Evolutionary conservation across 2,113 vertebrate species (phyloP), one percentile per base, ranked within the genome.

Genomic region (Nycticorax nycticorax): DNA sequence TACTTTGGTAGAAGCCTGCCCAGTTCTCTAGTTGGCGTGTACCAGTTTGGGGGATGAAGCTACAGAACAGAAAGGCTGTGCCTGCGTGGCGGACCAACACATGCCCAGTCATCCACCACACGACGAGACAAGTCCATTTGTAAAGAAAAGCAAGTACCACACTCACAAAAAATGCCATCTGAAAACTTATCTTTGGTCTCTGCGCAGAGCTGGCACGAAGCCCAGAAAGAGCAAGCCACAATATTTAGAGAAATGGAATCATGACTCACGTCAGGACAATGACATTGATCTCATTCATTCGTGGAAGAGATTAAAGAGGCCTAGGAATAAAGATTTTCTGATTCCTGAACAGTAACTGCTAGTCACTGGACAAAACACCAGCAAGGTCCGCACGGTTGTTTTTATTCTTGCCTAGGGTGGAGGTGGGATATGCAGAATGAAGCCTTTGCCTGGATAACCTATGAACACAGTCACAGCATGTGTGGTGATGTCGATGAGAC

Each of bases 251-350:
- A 48, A 78, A 81, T 76, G 85, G 85, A 80, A 80, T 71, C 4
- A 9, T 95, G 92, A 76, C 91, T 97, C 92, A 91, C 7, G 3
- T 43, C 39, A 77, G 55, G 95, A 95, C 94, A 85, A 83, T 4
- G 55, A 52, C 88, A 80, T 91, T 82, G 82, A 94, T 83, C 91
- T 95, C 66, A 1, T 24, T 88, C 63, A 3, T 79, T 89, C 80
- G 85, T 85, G 78, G 45, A 62, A 77, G 50, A 85, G 77, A 95
- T 94, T 82, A 96, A 85, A 95, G 68, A 76, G 27, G 35, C 80
- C 77, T 39, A 71, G 69, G 59, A 85, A 69, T 52, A 93, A 94
- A 96, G 94, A 95, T 95, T 97, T 96, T 85, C 81, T 91, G 39
- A 92, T 89, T 96, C 59, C 78, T 92, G 62, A 53, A 88, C 73